A percentile compares a stretch with the other conserved stretches of the same genome.
Evolutionary conservation across 2,113 vertebrate genomes (phyloP).

Genomic region (Pseudorectes ferrugineus): DNA sequence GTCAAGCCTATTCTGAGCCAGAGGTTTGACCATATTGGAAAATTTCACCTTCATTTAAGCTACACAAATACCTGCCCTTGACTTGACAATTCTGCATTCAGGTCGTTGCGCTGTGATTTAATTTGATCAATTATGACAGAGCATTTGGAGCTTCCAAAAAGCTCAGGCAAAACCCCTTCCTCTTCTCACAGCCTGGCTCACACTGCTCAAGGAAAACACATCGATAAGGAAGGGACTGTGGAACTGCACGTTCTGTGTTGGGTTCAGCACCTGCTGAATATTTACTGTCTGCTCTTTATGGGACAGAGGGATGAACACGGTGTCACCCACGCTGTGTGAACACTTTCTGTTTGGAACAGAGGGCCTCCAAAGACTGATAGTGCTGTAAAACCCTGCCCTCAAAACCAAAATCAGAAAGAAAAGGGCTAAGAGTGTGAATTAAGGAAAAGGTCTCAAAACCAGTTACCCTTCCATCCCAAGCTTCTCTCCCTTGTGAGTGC

Average conservation of each 20-base stretch:
- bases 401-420: background rate
- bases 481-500: rapidly evolving
- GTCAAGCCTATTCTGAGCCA: background rate
- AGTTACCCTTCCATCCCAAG: background rate
- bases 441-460: background rate
- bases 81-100: background rate
- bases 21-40: background rate
- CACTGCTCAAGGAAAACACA: background rate
- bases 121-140: background rate
- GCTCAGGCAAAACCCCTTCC: background rate
- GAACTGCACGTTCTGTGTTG: background rate
- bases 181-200: background rate
- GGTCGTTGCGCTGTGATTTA: background rate
- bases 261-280: background rate
- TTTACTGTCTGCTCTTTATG: background rate
- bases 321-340: background rate
- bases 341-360: background rate
- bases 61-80: background rate
- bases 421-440: background rate
- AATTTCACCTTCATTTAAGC: background rate
- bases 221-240: background rate
- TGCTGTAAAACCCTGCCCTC: background rate
- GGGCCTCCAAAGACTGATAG: background rate
- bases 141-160: background rate
- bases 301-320: background rate